Base-by-base conservation (phyloP, 2,113 vertebrate genomes). In the Callaeas wilsoni region DNA sequence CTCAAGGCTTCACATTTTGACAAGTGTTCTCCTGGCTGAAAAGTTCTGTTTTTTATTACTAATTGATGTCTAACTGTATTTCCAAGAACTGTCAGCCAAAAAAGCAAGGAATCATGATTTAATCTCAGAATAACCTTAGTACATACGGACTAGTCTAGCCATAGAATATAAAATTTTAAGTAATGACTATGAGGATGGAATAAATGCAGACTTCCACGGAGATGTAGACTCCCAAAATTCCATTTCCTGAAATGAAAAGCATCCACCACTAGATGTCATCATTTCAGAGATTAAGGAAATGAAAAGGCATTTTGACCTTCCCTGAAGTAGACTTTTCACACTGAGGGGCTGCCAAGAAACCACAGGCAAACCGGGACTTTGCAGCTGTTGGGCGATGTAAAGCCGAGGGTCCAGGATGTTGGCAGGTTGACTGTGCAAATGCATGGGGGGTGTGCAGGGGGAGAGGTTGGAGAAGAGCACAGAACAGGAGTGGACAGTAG, bases 221-320 rank as follows among this genome's bases (percentile, higher is more conserved):
- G 21, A 32, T 49, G 13, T 2, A 19, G n/a, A 30, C 23, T 29
- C 33, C 3, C 4, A 9, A 7, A 39, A 53, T 62, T 62, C 46
- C 16, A 16, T 78, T 78, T 49, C 14, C 13, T 3, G 17, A 62
- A 84, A 42, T 86, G 19, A 57, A 55, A 52, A 80, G 19, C 37
- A 57, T 87, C 50, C 11, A 50, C 96, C 94, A 75, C 93, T 92
- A 97, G 97, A 87, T 97, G 96, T 94, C 96, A 78, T 44, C 5
- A 9, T 90, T 94, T 90, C 76, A 77, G 75, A 63, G 75, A 80
- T 9, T 63, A 73, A 85, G 18, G 37, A 86, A 68, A 49, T n/a
- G 5, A 29, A 64, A 55, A 60, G 12, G 10, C 13, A 7, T 60
- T 84, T 75, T 82, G 35, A 73, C 56, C 22, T 57, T 75, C 11